These are phyloP conservation scores for Parascotia fuliginaria DNA, from an alignment of 2,888 invertebrate species.

Conservation along the genomic window DNA sequence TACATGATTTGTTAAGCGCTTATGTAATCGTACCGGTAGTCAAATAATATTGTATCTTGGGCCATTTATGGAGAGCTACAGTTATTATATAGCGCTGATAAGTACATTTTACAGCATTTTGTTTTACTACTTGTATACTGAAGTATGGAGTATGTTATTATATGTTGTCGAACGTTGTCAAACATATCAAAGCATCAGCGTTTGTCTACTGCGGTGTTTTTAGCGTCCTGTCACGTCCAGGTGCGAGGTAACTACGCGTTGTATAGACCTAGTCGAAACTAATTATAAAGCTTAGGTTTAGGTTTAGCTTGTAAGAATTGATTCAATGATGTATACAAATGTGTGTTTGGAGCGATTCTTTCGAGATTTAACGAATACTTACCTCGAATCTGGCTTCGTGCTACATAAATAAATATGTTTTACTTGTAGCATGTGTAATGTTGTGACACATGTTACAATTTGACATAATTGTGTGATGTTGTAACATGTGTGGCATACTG, in stretches of 20 bases:
- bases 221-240: not conserved
- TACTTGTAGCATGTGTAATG: not conserved
- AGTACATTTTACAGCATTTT: constrained; percentile 64
- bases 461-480: not conserved
- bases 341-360: constrained; percentile 35
- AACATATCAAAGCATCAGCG: constrained; percentile 57
- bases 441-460: not conserved
- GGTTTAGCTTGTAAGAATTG: constrained; percentile 35
- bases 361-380: constrained; percentile 25
- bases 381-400: constrained; percentile 20
- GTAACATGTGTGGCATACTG: not conserved
- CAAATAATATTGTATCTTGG: constrained; percentile 57
- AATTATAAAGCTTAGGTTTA: constrained; percentile 25
- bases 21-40: constrained; percentile 51
- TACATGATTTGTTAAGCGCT: constrained; percentile 55
- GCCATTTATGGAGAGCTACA: constrained; percentile 66
- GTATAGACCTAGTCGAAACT: constrained; percentile 39
- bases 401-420: not conserved
- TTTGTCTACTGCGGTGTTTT: constrained; percentile 20
- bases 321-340: constrained; percentile 24
- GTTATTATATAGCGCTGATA: constrained; percentile 55
- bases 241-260: constrained; percentile 27
- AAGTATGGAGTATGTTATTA: constrained; percentile 46
- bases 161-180: constrained; percentile 53
- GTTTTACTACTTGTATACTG: constrained; percentile 45